Conservation (phyloP, 2,113 vertebrate species). For the Oxyruncus cristatus region DNA sequence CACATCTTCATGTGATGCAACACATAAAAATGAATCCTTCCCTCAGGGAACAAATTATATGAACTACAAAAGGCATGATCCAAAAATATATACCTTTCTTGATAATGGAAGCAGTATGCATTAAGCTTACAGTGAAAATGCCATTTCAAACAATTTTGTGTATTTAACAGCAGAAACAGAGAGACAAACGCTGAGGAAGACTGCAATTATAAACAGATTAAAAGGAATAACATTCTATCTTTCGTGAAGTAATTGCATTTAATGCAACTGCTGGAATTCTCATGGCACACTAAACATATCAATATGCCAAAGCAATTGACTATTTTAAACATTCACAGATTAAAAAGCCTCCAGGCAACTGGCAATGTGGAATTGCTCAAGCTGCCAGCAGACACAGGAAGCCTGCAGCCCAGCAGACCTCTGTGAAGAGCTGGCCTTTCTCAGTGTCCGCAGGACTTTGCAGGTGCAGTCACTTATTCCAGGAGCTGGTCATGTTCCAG, state of each 20-base stretch:
- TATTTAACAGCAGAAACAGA: not conserved
- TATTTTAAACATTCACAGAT: conserved; percentile 6
- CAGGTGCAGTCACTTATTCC: not conserved
- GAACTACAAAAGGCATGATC: not conserved
- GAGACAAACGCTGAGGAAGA: not conserved
- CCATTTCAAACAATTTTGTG: not conserved
- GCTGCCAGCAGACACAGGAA: not conserved
- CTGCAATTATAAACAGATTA: conserved; percentile 22
- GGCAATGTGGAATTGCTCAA: not conserved
- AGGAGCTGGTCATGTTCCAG: not conserved
- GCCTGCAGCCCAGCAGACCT: not conserved
- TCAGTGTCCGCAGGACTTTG: rapidly evolving
- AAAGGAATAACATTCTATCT: not conserved
- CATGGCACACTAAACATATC: not conserved
- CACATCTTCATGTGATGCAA: not conserved
- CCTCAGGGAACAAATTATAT: not conserved
- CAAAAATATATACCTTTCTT: conserved; percentile 2
- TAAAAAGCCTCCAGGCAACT: not conserved
- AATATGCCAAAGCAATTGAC: conserved; percentile 18
- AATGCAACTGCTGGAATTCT: conserved; percentile 39
- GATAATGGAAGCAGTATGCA: not conserved
- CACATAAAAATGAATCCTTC: not conserved
- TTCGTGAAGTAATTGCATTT: conserved; percentile 4
- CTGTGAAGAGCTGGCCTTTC: not conserved
- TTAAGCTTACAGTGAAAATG: not conserved